Percentiles rank a stretch among this genome's conserved stretches.
Conservation (phyloP, 2,888 invertebrate genomes). For the Galeruca laticollis region DNA sequence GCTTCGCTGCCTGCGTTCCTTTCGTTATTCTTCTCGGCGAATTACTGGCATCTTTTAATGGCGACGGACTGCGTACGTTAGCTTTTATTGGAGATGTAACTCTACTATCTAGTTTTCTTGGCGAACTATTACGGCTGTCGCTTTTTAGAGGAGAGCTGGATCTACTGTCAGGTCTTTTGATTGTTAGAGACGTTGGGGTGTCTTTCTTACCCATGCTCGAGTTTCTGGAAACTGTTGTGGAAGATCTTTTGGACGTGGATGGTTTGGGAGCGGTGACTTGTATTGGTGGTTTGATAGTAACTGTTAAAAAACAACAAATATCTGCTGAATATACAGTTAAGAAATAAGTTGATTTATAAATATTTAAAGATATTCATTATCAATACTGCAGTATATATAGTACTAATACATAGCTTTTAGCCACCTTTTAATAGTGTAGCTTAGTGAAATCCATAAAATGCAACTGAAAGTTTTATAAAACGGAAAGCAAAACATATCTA, state of each 20-base stretch:
- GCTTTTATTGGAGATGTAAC: conserved; percentile 57
- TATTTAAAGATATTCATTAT: too few species aligned
- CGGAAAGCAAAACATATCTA: too few species aligned
- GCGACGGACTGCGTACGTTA: conserved; percentile 51
- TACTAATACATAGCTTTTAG: too few species aligned
- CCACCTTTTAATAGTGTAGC: too few species aligned
- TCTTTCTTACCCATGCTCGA: conserved; percentile 51
- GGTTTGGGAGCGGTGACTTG: conserved; percentile 28
- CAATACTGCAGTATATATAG: too few species aligned
- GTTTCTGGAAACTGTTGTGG: conserved; percentile 48
- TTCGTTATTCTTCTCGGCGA: conserved; percentile 44
- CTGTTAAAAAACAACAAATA: conserved; percentile 25
- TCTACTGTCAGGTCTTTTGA: conserved; percentile 48
- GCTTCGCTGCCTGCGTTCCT: conserved; percentile 37
- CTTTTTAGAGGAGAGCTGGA: conserved; percentile 55
- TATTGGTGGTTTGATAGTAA: conserved; percentile 40
- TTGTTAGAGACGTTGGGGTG: conserved; percentile 27
- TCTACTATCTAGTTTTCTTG: conserved; percentile 56
- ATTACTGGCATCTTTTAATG: conserved; percentile 42
- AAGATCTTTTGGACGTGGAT: conserved; percentile 43
- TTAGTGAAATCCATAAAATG: too few species aligned
- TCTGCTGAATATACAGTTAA: too few species aligned
- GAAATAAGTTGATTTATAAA: too few species aligned
- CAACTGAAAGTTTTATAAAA: too few species aligned
- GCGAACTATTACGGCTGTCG: conserved; percentile 55